These are phyloP conservation scores for Hofmannophila pseudospretella DNA, from an alignment of 2,888 invertebrate genomes.

Conservation along the genomic window DNA sequence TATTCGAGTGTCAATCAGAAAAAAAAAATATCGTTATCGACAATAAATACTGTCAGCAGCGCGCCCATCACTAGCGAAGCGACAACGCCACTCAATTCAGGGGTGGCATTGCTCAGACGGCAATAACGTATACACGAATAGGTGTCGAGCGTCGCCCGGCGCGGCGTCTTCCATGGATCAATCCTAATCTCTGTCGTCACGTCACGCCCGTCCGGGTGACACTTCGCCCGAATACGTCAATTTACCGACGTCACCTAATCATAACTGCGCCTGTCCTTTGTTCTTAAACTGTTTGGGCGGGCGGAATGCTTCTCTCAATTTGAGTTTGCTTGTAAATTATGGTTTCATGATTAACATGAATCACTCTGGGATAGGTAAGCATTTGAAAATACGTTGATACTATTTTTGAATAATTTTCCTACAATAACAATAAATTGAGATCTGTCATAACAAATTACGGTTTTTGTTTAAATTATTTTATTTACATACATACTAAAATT, in stretches of 20 bases:
- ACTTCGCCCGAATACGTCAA: conserved; percentile 26
- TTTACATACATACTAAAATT: background rate
- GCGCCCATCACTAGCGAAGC: conserved; percentile 37
- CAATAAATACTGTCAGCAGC: background rate
- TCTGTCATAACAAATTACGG: no score
- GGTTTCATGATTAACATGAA: background rate
- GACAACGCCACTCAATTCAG: conserved; percentile 43
- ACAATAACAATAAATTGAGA: no score
- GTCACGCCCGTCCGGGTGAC: conserved; percentile 14
- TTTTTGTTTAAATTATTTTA: background rate
- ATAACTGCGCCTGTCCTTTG: conserved; percentile 26
- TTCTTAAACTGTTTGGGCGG: conserved; percentile 22
- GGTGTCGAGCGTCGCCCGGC: conserved; percentile 33
- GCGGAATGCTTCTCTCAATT: conserved; percentile 8
- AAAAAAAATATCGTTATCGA: conserved; percentile 1
- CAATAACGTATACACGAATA: conserved; percentile 53
- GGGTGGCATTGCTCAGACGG: conserved; percentile 59
- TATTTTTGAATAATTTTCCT: no score
- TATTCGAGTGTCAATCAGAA: no score
- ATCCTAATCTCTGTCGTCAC: conserved; percentile 59
- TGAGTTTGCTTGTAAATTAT: background rate
- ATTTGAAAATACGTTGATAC: no score
- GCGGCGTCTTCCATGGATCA: conserved; percentile 52
- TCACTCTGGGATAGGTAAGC: no score
- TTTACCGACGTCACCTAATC: conserved; percentile 35